Percentiles rank a stretch among this genome's conserved stretches.
Evolutionary conservation across 2,797 vertebrate species (phyloP).

Genomic region (Calcarius lapponicus): DNA sequence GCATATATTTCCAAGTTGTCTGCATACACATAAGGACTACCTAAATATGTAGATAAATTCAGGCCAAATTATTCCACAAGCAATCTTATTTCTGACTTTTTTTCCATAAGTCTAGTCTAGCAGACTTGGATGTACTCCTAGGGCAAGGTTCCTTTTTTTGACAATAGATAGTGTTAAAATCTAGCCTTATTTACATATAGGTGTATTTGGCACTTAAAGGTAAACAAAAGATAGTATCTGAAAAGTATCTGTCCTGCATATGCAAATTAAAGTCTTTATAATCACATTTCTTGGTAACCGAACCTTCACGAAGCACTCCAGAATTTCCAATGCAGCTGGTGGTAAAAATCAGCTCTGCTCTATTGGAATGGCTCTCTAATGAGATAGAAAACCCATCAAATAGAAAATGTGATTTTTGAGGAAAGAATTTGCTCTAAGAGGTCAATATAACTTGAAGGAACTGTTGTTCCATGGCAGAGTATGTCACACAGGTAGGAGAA

Average conservation of each 20-base stretch:
- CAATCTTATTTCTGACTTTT: neutral
- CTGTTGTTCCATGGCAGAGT: neutral
- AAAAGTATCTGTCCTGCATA: neutral
- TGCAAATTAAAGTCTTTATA: neutral
- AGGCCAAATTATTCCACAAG: neutral
- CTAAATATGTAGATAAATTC: neutral
- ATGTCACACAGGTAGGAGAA: neutral
- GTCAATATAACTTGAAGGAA: neutral
- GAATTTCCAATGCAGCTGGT: neutral
- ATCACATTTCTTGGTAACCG: neutral
- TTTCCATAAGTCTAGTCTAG: neutral
- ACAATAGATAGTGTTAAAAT: neutral
- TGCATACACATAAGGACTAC: neutral
- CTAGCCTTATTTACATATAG: neutral
- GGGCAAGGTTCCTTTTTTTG: neutral
- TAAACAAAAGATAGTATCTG: neutral
- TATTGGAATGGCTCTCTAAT: neutral
- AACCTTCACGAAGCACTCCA: neutral
- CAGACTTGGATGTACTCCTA: neutral
- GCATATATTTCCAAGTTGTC: neutral
- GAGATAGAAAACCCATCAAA: constrained; percentile 1
- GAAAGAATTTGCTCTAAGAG: neutral
- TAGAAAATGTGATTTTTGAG: neutral
- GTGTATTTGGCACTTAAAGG: neutral
- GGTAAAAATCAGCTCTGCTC: neutral